Percentiles rank a stretch among this genome's conserved stretches.
These are phyloP conservation scores for Chiloscyllium punctatum DNA, from an alignment of 2,797 vertebrate species.

Conservation along the genomic window DNA sequence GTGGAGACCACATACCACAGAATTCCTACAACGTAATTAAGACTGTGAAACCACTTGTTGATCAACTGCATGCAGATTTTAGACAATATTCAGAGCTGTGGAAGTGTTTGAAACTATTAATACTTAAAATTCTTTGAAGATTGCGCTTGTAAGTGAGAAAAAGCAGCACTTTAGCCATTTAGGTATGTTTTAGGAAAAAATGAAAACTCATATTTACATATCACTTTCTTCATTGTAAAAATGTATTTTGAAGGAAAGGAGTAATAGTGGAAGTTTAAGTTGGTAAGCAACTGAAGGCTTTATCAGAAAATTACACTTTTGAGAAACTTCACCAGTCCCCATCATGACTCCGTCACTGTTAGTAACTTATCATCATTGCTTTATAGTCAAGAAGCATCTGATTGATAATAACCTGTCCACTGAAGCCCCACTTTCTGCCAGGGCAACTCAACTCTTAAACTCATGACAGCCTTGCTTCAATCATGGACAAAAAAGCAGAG, in stretches of 20 bases:
- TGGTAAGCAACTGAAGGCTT: background rate
- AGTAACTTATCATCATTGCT: background rate
- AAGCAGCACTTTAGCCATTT: background rate
- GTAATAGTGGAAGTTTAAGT: background rate
- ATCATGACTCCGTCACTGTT: background rate
- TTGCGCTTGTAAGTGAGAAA: background rate
- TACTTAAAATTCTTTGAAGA: background rate
- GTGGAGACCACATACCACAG: background rate
- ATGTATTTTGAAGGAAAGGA: background rate
- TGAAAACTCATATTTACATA: background rate
- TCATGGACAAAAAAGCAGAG: too few relatives aligned
- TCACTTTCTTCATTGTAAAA: background rate
- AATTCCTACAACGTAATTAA: slow-evolving; percentile 23
- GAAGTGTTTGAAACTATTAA: background rate
- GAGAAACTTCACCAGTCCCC: background rate
- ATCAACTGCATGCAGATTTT: background rate
- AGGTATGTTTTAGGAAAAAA: background rate
- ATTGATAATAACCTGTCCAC: too few relatives aligned
- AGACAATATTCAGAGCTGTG: background rate
- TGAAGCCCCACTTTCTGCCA: too few relatives aligned
- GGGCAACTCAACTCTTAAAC: too few relatives aligned
- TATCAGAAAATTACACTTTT: background rate
- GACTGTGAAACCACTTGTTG: background rate
- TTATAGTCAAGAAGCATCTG: too few relatives aligned
- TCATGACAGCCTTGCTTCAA: too few relatives aligned